These are phyloP conservation scores for Xerus rutilus DNA, from an alignment of 2,797 vertebrate genomes.

Conservation along the genomic window DNA sequence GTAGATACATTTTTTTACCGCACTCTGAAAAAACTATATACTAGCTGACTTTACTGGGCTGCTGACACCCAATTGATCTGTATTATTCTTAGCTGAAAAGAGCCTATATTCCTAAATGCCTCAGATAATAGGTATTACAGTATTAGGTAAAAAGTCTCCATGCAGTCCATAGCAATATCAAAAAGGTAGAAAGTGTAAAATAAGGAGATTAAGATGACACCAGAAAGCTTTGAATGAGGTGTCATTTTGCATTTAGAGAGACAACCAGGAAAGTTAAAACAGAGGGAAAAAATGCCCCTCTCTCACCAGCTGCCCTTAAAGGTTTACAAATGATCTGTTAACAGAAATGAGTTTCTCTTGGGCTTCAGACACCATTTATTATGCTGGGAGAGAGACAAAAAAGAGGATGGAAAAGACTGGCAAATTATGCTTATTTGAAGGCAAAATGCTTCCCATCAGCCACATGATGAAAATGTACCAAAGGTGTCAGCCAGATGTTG, in stretches of 20 bases:
- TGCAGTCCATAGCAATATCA: conserved; percentile 81
- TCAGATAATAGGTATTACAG: conserved; percentile 87
- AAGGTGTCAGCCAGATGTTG: conserved; percentile 81
- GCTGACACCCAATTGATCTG: conserved; percentile 89
- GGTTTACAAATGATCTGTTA: conserved; percentile 82
- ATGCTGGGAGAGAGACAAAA: conserved; percentile 72
- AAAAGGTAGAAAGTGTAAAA: conserved; percentile 83
- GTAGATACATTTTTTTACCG: conserved; percentile 80
- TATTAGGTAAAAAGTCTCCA: conserved; percentile 86
- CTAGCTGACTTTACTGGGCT: conserved; percentile 85
- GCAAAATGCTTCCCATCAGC: conserved; percentile 80
- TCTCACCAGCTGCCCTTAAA: conserved; percentile 78
- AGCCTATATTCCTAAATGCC: conserved; percentile 83
- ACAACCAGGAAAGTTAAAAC: conserved; percentile 81
- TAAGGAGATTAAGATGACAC: conserved; percentile 85
- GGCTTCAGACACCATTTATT: conserved; percentile 84
- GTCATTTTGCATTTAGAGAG: conserved; percentile 85
- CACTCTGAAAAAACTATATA: conserved; percentile 73
- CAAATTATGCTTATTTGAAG: conserved; percentile 83
- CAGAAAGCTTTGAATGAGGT: conserved; percentile 84
- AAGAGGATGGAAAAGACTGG: conserved; percentile 66
- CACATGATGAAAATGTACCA: conserved; percentile 74
- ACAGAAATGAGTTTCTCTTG: conserved; percentile 83
- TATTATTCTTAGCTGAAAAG: conserved; percentile 88
- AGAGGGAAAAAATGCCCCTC: conserved; percentile 75